Evolutionary conservation across 2,888 invertebrate species (phyloP).

Genomic region (Drosophila borborema): DNA sequence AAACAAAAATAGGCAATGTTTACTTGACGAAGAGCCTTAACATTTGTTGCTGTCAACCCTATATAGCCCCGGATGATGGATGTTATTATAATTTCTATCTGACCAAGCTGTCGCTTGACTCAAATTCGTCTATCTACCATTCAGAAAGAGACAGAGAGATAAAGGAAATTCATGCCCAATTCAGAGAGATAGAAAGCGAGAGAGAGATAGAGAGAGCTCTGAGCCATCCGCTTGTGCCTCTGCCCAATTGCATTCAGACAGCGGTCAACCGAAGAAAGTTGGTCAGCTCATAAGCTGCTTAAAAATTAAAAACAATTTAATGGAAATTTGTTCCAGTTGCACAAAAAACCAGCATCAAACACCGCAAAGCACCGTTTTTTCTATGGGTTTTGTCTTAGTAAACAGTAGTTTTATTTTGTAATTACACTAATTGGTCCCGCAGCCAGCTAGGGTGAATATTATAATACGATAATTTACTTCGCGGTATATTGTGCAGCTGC

Average conservation of each 20-base stretch:
- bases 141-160: neutral
- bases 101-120: constrained; percentile 48
- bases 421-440: constrained; percentile 67
- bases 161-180: neutral
- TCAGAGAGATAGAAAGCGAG: neutral
- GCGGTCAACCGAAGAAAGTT: constrained; percentile 22
- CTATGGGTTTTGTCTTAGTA: constrained; percentile 5
- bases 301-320: constrained; percentile 68
- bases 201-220: neutral
- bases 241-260: constrained; percentile 16
- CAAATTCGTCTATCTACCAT: constrained; percentile 18
- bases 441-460: constrained; percentile 29
- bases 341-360: constrained; percentile 4
- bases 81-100: constrained; percentile 70
- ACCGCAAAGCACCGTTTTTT: constrained; percentile 14
- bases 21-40: constrained; percentile 56
- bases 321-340: constrained; percentile 41
- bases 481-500: constrained; percentile 32
- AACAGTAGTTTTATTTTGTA: constrained; percentile 52
- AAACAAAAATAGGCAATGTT: constrained; percentile 68
- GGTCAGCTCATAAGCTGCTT: constrained; percentile 56
- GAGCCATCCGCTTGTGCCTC: neutral
- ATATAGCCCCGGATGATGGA: constrained; percentile 65
- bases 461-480: constrained; percentile 64
- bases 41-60: constrained; percentile 58